Base-by-base conservation (phyloP, 1,140 invertebrate genomes). In the Pseudomyrmex pallidus region DNA sequence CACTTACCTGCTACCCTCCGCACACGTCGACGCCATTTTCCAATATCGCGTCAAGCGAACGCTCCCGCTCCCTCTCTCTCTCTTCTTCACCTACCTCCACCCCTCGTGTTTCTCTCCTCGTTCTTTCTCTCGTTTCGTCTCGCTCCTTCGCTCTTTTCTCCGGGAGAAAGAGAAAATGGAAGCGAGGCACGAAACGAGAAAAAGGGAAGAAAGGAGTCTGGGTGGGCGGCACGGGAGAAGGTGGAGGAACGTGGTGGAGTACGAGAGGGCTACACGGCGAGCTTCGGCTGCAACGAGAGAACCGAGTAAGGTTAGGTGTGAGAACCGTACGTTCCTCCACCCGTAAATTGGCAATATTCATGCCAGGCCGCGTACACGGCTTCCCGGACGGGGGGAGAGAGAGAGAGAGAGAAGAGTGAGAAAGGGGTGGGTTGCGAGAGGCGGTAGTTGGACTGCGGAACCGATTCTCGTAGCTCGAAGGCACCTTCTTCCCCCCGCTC, bases 11-110 rank as follows among this genome's bases (percentile, higher is more conserved):
- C 90, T 83, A 88, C 84, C 87, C 89, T 90, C 88, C 90, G 86
- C 92, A 93, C 91, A 92, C 93, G 93, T 92, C 92, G 92, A 90
- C 93, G 92, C 92, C 93, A 93, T 94, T 93, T 94, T 94, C 92
- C 93, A 93, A 93, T 93, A 94, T 93, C 93, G 90, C 91, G 92
- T 93, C 91, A 94, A 92, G 90, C 90, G 89, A 84, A 66, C 87
- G 83, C 86, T 86, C 67, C 54, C 80, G 85, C 85, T 35, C 35
- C 86, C 86, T 87, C 82, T 35, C 85, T 87, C 87, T 87, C 82
- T 87, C 87, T 87, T 76, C 64, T 85, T 82, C 87, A 83, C 82
- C 74, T 77, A 63, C 74, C 82, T 70, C 82, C 52, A 64, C 62
- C 67, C 44, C 57, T 66, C 87, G 35, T 35, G 57, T 68, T 46